These are phyloP conservation scores for Lycia hirtaria DNA, from an alignment of 2,888 invertebrate species.

Conservation along the genomic window DNA sequence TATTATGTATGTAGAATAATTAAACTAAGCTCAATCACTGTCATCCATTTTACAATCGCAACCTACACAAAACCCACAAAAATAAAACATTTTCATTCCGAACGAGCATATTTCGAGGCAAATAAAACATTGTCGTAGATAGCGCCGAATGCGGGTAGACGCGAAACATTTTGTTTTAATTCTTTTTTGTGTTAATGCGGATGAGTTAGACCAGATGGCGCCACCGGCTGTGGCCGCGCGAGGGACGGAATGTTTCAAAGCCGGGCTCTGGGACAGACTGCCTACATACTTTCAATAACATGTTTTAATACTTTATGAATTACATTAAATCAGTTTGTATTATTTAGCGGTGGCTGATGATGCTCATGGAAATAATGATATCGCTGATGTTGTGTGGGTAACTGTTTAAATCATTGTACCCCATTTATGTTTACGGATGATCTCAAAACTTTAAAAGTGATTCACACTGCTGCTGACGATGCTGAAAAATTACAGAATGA, in stretches of 20 bases:
- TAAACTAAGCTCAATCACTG: slow-evolving; percentile 5
- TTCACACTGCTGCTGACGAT: too few relatives aligned
- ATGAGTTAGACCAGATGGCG: slow-evolving; percentile 29
- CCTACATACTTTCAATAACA: too few relatives aligned
- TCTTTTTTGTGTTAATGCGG: slow-evolving; percentile 25
- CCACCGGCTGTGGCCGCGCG: slow-evolving; percentile 4
- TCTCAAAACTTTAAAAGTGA: too few relatives aligned
- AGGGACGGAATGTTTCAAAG: slow-evolving; percentile 5
- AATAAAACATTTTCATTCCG: slow-evolving; percentile 24
- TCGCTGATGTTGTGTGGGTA: too few relatives aligned
- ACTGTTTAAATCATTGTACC: too few relatives aligned
- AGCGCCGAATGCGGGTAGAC: slow-evolving; percentile 33
- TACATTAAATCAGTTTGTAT: too few relatives aligned
- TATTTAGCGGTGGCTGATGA: too few relatives aligned
- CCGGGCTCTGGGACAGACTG: background rate
- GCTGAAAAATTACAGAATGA: too few relatives aligned
- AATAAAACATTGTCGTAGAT: slow-evolving; percentile 40
- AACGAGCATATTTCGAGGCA: slow-evolving; percentile 31
- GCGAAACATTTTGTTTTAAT: slow-evolving; percentile 39
- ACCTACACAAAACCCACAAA: slow-evolving; percentile 3
- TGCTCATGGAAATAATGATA: too few relatives aligned
- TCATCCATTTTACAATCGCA: slow-evolving; percentile 5
- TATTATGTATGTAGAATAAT: too few relatives aligned
- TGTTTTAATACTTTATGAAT: background rate
- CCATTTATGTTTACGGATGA: too few relatives aligned